A percentile compares a stretch with the other conserved stretches of the same genome.
Evolutionary conservation across 2,888 invertebrate genomes (phyloP).

Genomic region (Phengaris alcon): DNA sequence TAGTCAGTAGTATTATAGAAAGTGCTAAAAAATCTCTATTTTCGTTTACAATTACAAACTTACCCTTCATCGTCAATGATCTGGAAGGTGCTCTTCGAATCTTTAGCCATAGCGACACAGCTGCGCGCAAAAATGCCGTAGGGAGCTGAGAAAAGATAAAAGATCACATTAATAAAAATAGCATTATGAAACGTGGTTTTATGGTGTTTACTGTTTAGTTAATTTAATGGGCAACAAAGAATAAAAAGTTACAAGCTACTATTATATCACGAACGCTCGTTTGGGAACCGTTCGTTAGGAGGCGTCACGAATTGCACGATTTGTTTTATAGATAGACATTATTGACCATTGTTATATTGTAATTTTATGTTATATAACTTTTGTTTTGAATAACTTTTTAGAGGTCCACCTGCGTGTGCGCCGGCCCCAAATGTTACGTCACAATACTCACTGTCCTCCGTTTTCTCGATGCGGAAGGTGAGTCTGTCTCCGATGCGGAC

Average conservation of each 20-base stretch:
- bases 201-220: conserved; percentile 10
- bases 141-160: conserved; percentile 83
- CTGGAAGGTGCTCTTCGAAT: conserved; percentile 96
- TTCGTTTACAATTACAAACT: conserved; percentile 42
- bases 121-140: conserved; percentile 97
- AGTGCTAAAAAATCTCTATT: not conserved
- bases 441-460: too few species aligned
- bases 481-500: too few species aligned
- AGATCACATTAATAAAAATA: conserved; percentile 1
- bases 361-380: not conserved
- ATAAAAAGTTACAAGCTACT: conserved; percentile 20
- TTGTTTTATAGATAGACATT: not conserved
- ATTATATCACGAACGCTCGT: conserved; percentile 16
- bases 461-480: too few species aligned
- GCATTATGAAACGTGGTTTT: conserved; percentile 10
- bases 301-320: conserved; percentile 25
- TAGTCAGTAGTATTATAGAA: not conserved
- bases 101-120: conserved; percentile 98
- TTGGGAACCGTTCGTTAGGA: conserved; percentile 18
- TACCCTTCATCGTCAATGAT: conserved; percentile 96
- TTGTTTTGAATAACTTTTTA: not conserved
- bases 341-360: not conserved
- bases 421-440: too few species aligned
- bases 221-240: conserved; percentile 23
- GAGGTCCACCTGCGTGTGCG: too few species aligned